A percentile compares a stretch with the other conserved stretches of the same genome.
phyloP scores from a whole-genome alignment of 2,113 vertebrate species.

The Pituophis catenifer region DNA sequence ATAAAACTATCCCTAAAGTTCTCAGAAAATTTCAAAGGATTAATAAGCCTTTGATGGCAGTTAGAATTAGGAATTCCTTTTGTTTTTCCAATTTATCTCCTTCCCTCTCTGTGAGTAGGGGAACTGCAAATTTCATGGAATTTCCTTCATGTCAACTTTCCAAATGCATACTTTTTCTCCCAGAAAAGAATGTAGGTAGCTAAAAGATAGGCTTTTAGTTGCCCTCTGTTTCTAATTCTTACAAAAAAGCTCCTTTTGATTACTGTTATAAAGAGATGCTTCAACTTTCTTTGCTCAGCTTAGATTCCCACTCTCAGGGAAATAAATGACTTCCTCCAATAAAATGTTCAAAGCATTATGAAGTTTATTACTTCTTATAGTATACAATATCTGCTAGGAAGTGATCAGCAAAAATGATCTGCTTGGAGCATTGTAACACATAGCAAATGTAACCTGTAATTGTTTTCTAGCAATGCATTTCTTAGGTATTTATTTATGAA shows the following conservation, averaged over 20 bases:
- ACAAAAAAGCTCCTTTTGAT: background rate
- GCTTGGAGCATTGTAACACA: background rate
- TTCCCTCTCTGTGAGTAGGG: background rate
- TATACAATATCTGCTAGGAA: background rate
- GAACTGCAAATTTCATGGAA: background rate
- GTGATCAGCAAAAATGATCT: background rate
- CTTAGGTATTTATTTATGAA: background rate
- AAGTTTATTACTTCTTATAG: background rate
- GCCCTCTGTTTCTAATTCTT: background rate
- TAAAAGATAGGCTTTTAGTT: background rate
- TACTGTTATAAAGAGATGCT: background rate
- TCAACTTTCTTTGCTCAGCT: background rate
- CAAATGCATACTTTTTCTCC: background rate
- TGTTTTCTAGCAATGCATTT: background rate
- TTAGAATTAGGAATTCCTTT: background rate
- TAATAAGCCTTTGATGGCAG: background rate
- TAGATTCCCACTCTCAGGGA: background rate
- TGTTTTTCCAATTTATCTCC: background rate
- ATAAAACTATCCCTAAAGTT: background rate
- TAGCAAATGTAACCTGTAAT: background rate
- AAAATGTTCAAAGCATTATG: background rate
- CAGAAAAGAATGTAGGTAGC: background rate
- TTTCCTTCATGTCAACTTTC: background rate
- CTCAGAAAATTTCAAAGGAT: background rate
- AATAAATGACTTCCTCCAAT: background rate